Percentiles rank a stretch among this genome's conserved stretches.
Conservation (phyloP, 2,797 vertebrate species). For the Micrastur ruficollis region DNA sequence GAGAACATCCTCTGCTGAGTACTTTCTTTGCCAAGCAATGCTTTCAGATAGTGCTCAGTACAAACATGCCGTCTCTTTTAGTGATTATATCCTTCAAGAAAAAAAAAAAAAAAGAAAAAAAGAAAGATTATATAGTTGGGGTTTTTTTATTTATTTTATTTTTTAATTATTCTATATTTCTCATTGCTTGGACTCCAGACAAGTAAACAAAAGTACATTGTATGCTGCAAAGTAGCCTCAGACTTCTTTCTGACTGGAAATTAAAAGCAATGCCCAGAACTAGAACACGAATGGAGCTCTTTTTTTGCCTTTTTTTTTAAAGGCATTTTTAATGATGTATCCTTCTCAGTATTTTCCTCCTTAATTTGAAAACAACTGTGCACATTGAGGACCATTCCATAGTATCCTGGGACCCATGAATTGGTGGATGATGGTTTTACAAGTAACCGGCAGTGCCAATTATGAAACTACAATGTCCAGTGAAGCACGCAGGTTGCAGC, state of each 20-base stretch:
- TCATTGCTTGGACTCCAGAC: neutral
- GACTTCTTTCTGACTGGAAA: neutral
- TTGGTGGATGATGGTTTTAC: neutral
- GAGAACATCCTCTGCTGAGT: neutral
- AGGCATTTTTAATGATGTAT: neutral
- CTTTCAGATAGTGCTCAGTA: conserved; percentile 4
- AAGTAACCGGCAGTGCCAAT: neutral
- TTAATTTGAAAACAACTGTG: neutral
- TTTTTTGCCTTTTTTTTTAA: no score
- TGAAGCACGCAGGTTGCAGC: neutral
- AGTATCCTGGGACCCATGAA: neutral
- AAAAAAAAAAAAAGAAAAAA: neutral
- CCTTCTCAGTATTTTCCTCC: neutral
- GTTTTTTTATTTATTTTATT: neutral
- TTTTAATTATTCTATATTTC: neutral
- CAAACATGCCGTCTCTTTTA: neutral
- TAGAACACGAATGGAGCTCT: accelerated
- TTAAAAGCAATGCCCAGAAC: neutral
- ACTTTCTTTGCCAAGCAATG: neutral
- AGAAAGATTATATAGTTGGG: neutral
- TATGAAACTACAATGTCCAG: neutral
- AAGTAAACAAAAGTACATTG: neutral
- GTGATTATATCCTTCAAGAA: neutral
- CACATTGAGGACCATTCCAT: neutral
- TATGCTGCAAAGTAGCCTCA: neutral